Conservation (phyloP, 2,113 vertebrate species). For the Piliocolobus tephrosceles region DNA sequence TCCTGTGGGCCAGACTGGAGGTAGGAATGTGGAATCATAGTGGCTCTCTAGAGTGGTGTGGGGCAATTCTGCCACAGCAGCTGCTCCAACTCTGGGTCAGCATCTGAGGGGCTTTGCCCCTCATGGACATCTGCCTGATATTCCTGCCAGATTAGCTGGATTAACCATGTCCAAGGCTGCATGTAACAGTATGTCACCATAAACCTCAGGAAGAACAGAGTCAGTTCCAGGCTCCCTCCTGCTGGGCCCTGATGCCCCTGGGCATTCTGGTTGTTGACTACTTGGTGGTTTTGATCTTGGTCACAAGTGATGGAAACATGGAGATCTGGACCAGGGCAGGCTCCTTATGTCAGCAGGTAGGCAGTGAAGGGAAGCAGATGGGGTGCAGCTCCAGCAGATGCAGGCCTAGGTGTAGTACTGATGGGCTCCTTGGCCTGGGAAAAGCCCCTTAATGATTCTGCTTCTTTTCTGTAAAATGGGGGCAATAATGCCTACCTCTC, state of each 20-base stretch:
- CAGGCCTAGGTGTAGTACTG: not conserved
- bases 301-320: not conserved
- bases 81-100: not conserved
- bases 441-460: not conserved
- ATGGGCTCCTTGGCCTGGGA: not conserved
- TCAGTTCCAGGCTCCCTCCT: not conserved
- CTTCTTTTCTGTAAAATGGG: not conserved
- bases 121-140: not conserved
- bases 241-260: not conserved
- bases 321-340: not conserved
- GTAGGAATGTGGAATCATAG: not conserved
- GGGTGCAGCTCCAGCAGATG: fast-evolving
- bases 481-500: not conserved
- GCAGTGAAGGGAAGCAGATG: too few species aligned
- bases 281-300: not conserved
- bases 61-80: not conserved
- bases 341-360: too few species aligned
- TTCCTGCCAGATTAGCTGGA: not conserved
- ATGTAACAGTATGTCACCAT: not conserved
- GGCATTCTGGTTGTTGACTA: not conserved
- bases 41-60: not conserved
- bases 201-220: not conserved
- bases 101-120: not conserved
- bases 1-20: not conserved
- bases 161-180: not conserved